Evolutionary conservation across 2,888 invertebrate species (phyloP), one percentile per base, ranked within the genome.

Genomic region (Drosophila mimica): DNA sequence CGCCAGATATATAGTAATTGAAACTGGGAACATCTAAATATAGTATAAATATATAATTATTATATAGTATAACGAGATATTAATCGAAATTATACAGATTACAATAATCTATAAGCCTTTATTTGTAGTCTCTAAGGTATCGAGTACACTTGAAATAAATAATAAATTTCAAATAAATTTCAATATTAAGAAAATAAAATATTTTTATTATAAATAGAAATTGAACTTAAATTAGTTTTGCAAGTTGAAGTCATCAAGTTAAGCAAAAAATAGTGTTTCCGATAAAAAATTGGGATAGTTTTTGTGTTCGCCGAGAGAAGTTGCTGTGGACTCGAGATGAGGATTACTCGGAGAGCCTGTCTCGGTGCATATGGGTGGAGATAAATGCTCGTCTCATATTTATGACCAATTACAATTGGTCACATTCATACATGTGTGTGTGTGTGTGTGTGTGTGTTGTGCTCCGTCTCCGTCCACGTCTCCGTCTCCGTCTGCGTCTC

Each of bases 381-480:
- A 46, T 46, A 46, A 46, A 25, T 46, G 64, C 58, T 70, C 58
- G 28, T 76, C 64, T 76, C 58, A 65, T 77, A 77, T 81, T 78
- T 67, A 78, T 81, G 67, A 56, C 79, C 82, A 78, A 78, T 81
- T 77, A 67, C 63, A 64, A 56, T 40, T 28, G 57, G 33, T 57
- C 61, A 40, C 46, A 46, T 20, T 7, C 11, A 25, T 6, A 9
- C 15, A 56, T 33, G 9, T 28, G 25, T 58, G n/a, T 25, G 25
- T 48, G n/a, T 30, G 20, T 59, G 33, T 49, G 6, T 6, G 15
- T 59, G 43, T 33, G 4, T 20, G 20, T 43, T 20, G 11, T 43
- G 11, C 38, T 17, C 38, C 8, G n/a, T 40, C 28, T 34, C 9
- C 1, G 0, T 17, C 5, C 3, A 6, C 15, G 4, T 8, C 17